Evolutionary conservation across 2,888 invertebrate species (phyloP).

Genomic region (Eilema sororculum): DNA sequence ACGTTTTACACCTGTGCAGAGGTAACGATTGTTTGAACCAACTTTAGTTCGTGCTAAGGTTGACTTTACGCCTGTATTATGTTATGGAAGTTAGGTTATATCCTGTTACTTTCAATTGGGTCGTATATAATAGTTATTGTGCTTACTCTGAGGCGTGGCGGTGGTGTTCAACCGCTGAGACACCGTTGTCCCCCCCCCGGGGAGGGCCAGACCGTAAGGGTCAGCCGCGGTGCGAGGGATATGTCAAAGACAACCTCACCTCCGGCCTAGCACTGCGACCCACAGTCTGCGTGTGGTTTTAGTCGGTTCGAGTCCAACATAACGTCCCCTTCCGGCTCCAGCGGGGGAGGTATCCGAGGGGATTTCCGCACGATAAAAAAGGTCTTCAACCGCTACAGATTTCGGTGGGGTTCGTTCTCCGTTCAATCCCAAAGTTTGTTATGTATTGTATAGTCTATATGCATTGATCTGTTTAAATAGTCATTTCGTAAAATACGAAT

Average conservation of each 20-base stretch:
- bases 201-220: too few species aligned
- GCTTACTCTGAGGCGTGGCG: neutral
- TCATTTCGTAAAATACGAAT: neutral
- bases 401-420: neutral
- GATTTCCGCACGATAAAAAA: too few species aligned
- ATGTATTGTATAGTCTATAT: neutral
- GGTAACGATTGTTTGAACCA: slow-evolving; percentile 48
- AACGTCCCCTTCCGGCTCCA: too few species aligned
- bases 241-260: too few species aligned
- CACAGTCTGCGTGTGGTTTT: too few species aligned
- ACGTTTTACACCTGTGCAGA: slow-evolving; percentile 51
- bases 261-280: too few species aligned
- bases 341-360: too few species aligned
- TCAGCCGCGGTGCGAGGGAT: too few species aligned
- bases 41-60: slow-evolving; percentile 22
- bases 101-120: neutral
- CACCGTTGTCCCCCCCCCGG: too few species aligned
- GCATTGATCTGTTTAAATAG: neutral
- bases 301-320: too few species aligned
- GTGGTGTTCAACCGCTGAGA: too few species aligned
- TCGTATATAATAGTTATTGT: neutral
- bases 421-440: neutral
- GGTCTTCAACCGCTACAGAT: neutral
- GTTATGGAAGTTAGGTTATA: neutral
- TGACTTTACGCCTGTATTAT: slow-evolving; percentile 1